Evolutionary conservation across 2,113 vertebrate genomes (phyloP).

Genomic region (Leptobrachium ailaonicum): DNA sequence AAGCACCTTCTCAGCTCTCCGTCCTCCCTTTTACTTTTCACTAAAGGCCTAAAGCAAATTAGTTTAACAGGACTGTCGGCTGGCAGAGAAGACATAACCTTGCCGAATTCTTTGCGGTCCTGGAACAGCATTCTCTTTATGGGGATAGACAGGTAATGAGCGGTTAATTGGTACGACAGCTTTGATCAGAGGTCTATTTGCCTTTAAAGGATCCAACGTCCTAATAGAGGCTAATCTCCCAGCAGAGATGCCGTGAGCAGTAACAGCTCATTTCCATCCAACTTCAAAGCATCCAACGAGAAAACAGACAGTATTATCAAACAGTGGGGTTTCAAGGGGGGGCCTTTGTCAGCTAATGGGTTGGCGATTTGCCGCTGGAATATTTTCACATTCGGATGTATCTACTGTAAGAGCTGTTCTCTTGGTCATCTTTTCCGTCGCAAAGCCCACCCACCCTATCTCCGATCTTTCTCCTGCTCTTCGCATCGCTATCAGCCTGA

Average conservation of each 20-base stretch:
- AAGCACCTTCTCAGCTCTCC: background rate
- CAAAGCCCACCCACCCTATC: background rate
- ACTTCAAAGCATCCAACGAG: conserved; percentile 63
- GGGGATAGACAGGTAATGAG: conserved; percentile 60
- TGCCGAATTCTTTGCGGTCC: conserved; percentile 2
- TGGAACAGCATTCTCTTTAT: conserved; percentile 25
- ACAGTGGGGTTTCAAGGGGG: conserved; percentile 27
- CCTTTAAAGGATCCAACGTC: conserved; percentile 57
- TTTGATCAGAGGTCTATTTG: conserved; percentile 71
- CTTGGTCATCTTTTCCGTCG: background rate
- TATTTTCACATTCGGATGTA: background rate
- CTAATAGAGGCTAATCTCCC: conserved; percentile 65
- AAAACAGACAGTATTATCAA: conserved; percentile 61
- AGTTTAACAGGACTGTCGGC: conserved; percentile 15
- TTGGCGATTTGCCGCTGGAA: conserved; percentile 27
- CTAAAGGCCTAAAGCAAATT: background rate
- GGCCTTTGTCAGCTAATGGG: conserved; percentile 16
- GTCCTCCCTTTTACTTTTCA: background rate
- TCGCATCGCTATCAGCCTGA: background rate
- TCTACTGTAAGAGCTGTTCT: background rate
- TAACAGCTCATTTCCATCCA: conserved; percentile 60
- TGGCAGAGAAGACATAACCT: background rate
- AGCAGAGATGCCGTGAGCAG: conserved; percentile 53
- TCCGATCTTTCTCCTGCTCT: background rate
- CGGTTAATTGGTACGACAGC: conserved; percentile 60